Conservation (phyloP, 2,888 invertebrate species). For the Drepana falcataria region DNA sequence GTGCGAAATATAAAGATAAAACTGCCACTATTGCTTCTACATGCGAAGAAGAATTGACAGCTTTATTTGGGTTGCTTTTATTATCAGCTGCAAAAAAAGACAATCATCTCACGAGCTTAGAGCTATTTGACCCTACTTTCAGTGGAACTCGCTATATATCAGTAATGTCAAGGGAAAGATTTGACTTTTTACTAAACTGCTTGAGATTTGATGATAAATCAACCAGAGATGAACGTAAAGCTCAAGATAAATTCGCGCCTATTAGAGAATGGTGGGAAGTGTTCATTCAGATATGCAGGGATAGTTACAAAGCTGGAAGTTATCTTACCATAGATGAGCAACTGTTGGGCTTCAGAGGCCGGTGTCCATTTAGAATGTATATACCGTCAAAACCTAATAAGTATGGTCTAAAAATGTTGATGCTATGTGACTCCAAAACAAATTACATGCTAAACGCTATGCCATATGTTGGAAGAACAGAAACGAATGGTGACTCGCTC, state of each 20-base stretch:
- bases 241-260: background rate
- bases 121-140: conserved; percentile 18
- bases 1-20: too few relatives aligned
- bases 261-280: conserved; percentile 11
- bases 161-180: conserved; percentile 16
- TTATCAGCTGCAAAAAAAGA: conserved; percentile 21
- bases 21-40: too few relatives aligned
- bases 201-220: conserved; percentile 11
- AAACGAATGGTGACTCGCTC: too few relatives aligned
- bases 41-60: conserved; percentile 14
- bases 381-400: conserved; percentile 7
- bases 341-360: conserved; percentile 12
- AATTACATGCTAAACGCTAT: too few relatives aligned
- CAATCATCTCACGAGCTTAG: conserved; percentile 19
- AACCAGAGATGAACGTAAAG: too few relatives aligned
- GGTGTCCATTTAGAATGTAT: conserved; percentile 13
- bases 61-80: conserved; percentile 18
- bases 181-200: conserved; percentile 16
- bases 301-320: conserved; percentile 12
- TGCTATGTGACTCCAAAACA: too few relatives aligned
- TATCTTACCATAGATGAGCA: conserved; percentile 14
- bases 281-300: conserved; percentile 10
- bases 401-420: background rate
- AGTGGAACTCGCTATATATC: conserved; percentile 16
- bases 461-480: too few relatives aligned